Evolutionary conservation across 2,888 invertebrate species (phyloP), one percentile per base, ranked within the genome.

Genomic region (Elegia similella): DNA sequence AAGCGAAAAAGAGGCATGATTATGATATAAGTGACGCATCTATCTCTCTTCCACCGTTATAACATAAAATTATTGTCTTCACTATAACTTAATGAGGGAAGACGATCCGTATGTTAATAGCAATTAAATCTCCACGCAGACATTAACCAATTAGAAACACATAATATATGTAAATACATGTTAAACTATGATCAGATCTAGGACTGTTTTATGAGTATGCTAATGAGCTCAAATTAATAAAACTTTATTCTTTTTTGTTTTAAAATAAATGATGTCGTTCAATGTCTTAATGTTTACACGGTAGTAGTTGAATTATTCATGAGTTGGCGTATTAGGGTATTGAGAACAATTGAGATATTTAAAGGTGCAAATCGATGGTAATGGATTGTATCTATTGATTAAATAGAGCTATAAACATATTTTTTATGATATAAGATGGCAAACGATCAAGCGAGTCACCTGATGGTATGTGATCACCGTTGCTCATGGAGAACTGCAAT

Each of bases 291-390:
- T 57, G 52, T 48, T 56, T 56, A 57, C 44, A 30, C 47, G 47
- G 47, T 47, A 47, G 13, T 30, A n/a, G 30, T n/a, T 47, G 47
- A 47, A 47, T 47, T 47, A 47, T 47, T 47, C 29, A 47, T 47
- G 1, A 29, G 29, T 7, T 2, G 23, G 13, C 10, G 32, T 30
- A 46, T 38, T 29, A n/a, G 58, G 23, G 43, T 12, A 60, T 55
- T 57, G 52, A 56, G 60, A 60, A 59, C 62, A 59, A 62, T 59
- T 44, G 57, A 46, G 56, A 58, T 44, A 53, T 8, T 23, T 16
- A 52, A 56, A 50, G 34, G 55, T 10, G 44, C 48, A 44, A 59
- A 53, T 46, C 10, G 48, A 30, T 54, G 43, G 54, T 48, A 32
- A 47, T 48, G 44, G 47, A 56, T 58, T 52, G 52, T 56, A 59